Conservation (phyloP, 2,888 invertebrate genomes). For the Lasius fuliginosus region DNA sequence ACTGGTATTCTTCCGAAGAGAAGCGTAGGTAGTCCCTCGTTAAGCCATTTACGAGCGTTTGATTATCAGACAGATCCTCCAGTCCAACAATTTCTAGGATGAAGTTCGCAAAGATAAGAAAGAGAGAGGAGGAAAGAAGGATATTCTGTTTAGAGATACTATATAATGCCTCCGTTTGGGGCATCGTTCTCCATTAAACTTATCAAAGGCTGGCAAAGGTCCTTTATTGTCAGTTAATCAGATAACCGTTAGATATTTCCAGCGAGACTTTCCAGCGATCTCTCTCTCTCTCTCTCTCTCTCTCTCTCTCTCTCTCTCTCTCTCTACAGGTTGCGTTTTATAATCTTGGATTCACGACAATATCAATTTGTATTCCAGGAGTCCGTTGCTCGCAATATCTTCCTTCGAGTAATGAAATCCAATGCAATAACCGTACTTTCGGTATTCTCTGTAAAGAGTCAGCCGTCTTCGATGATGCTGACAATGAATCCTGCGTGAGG, state of each 20-base stretch:
- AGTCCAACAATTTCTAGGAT: not conserved
- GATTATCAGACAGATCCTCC: not conserved
- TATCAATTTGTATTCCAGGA: not conserved
- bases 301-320: not conserved
- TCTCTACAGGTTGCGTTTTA: constrained; percentile 49
- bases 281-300: constrained; percentile 17
- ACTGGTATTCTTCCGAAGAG: not conserved
- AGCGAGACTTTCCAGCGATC: constrained; percentile 40
- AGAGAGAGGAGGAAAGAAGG: not conserved
- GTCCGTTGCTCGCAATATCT: not conserved
- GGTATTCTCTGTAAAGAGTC: not conserved
- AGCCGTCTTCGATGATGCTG: constrained; percentile 23
- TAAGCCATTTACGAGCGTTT: constrained; percentile 47
- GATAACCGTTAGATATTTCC: constrained; percentile 48
- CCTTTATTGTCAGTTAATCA: constrained; percentile 58
- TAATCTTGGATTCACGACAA: constrained; percentile 55
- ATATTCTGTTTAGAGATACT: constrained; percentile 27
- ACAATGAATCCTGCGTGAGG: constrained; percentile 33
- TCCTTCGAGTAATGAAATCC: not conserved
- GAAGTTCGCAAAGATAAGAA: not conserved
- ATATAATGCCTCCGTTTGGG: constrained; percentile 21
- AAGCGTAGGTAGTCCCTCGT: constrained; percentile 32
- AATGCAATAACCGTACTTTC: not conserved
- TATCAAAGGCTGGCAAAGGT: constrained; percentile 63
- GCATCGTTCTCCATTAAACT: constrained; percentile 71